These are phyloP conservation scores for Monomorium pharaonis DNA, from an alignment of 1,140 invertebrate genomes.

Conservation along the genomic window DNA sequence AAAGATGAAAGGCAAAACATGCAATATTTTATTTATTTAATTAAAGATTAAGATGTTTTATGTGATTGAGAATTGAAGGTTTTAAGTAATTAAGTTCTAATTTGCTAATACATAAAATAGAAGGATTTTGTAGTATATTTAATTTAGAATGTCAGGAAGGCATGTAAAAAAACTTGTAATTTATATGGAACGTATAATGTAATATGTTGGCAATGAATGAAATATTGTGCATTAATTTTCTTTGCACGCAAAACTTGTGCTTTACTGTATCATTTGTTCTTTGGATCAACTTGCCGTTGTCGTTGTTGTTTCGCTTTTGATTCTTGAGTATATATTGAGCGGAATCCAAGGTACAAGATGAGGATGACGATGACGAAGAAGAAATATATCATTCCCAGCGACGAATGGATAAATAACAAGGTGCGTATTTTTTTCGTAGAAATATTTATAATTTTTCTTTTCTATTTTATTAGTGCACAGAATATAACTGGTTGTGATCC, in stretches of 20 bases:
- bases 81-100: neutral
- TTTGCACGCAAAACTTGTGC: slow-evolving; percentile 19
- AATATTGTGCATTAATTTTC: slow-evolving; percentile 28
- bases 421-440: slow-evolving; percentile 54
- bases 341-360: slow-evolving; percentile 15
- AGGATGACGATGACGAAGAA: neutral
- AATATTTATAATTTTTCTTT: neutral
- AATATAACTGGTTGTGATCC: neutral
- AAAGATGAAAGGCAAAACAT: neutral
- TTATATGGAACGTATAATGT: neutral
- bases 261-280: slow-evolving; percentile 24
- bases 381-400: slow-evolving; percentile 11
- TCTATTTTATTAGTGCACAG: slow-evolving; percentile 17
- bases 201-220: slow-evolving; percentile 13
- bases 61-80: neutral
- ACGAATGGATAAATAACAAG: slow-evolving; percentile 36
- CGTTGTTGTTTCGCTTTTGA: slow-evolving; percentile 51
- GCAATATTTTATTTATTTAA: neutral
- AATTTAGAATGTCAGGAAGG: neutral
- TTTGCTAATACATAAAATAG: neutral
- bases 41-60: neutral
- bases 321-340: slow-evolving; percentile 34
- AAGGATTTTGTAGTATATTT: neutral
- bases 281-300: slow-evolving; percentile 45
- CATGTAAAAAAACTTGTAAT: neutral